Evolutionary conservation across 2,113 vertebrate genomes (phyloP).

Genomic region (Actenoides lindsayi): DNA sequence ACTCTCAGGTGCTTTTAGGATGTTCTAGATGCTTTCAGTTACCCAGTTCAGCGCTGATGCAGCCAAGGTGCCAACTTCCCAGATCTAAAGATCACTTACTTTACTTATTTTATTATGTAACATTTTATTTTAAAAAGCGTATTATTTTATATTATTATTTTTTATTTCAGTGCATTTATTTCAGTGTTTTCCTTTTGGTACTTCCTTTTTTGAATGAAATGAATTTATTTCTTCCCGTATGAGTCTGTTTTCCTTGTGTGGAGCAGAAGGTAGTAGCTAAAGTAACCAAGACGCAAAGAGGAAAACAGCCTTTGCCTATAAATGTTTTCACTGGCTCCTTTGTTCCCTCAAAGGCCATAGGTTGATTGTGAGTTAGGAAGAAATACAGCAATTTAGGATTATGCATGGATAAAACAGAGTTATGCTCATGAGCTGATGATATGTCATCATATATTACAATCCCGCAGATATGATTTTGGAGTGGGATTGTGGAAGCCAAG

Average conservation of each 20-base stretch:
- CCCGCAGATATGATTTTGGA: neutral
- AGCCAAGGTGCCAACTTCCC: neutral
- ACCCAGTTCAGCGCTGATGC: neutral
- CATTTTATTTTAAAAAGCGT: neutral
- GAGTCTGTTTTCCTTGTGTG: neutral
- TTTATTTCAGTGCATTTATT: neutral
- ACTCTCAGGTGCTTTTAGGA: neutral
- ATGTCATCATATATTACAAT: slow-evolving; percentile 5
- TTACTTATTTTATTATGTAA: neutral
- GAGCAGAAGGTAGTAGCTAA: neutral
- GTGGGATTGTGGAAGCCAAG: neutral
- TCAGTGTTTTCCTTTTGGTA: neutral
- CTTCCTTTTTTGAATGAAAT: neutral
- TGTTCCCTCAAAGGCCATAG: neutral
- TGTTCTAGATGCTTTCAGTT: neutral
- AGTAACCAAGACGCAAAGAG: neutral
- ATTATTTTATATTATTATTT: neutral
- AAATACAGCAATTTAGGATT: slow-evolving; percentile 40
- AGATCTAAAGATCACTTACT: neutral
- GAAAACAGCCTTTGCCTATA: neutral
- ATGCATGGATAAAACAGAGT: neutral
- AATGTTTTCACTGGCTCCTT: slow-evolving; percentile 24
- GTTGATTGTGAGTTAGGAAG: neutral
- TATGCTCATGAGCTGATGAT: neutral
- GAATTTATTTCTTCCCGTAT: neutral